These are phyloP conservation scores for Lasiommata megera DNA, from an alignment of 2,888 invertebrate species.

Conservation along the genomic window DNA sequence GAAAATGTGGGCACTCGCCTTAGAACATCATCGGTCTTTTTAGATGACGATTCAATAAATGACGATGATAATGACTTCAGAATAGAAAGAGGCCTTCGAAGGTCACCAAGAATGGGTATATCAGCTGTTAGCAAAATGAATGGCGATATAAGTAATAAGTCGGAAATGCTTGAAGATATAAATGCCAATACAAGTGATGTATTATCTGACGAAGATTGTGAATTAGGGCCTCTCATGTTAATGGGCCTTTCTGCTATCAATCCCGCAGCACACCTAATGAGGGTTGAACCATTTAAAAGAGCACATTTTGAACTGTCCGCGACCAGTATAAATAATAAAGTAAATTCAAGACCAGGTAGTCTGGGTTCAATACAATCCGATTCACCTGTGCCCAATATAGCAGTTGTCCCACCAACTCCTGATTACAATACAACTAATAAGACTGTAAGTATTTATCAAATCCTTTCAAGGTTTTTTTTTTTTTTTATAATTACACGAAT, in stretches of 20 bases:
- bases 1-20: slow-evolving; percentile 69
- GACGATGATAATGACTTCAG: slow-evolving; percentile 69
- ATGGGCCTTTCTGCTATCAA: slow-evolving; percentile 84
- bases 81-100: slow-evolving; percentile 65
- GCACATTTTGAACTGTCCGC: slow-evolving; percentile 38
- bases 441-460: slow-evolving; percentile 58
- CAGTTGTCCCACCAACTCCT: slow-evolving; percentile 88
- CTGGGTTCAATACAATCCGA: slow-evolving; percentile 64
- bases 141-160: slow-evolving; percentile 71
- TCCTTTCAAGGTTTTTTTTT: no score
- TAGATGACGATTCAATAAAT: slow-evolving; percentile 68
- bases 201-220: slow-evolving; percentile 81
- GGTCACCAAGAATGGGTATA: slow-evolving; percentile 73
- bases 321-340: slow-evolving; percentile 49
- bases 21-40: slow-evolving; percentile 70
- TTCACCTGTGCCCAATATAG: slow-evolving; percentile 84
- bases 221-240: slow-evolving; percentile 84
- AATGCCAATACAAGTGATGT: slow-evolving; percentile 61
- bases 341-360: slow-evolving; percentile 73
- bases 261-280: slow-evolving; percentile 82
- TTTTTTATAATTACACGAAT: no score
- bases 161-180: slow-evolving; percentile 59
- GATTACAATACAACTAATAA: slow-evolving; percentile 76
- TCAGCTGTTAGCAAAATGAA: slow-evolving; percentile 75
- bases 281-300: slow-evolving; percentile 81